Evolutionary conservation across 2,113 vertebrate species (phyloP), one percentile per base, ranked within the genome.

Genomic region (Diadophis punctatus): DNA sequence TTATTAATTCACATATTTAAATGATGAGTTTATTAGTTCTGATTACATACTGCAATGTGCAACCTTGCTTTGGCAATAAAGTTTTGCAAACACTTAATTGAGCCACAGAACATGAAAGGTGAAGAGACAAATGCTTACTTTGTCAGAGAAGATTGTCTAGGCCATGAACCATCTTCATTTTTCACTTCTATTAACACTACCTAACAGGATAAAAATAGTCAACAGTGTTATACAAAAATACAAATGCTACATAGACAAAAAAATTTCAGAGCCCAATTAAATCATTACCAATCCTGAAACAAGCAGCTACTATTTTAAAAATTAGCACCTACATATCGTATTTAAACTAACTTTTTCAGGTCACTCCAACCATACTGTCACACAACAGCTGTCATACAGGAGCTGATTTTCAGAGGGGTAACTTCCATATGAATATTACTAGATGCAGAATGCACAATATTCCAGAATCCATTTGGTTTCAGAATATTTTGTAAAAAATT

Each of bases 111-210:
- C 93, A 30, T 3, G 34, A 68, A 90, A 27, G 23, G 8, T 52
- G 52, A 91, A 91, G 34, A 23, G 20, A 88, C 23, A 12, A 89
- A 91, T 52, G 95, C 96, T 98, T 98, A 99, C 99, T 99, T 99
- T 92, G 98, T 91, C 96, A 98, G 97, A 87, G 97, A 96, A 27
- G 97, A 96, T 96, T 99, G 99, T 95, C 98, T 98, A 85, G 99
- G 99, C 99, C 99, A 99, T 0, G 98, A 98, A 90, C 99, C 99
- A 96, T 99, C 99, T 94, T 99, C 98, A 94, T 99, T 99, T 96
- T 98, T 99, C 94, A 98, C 98, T 96, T 99, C 99, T 96, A 99
- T 99, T 90, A 99, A 98, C 95, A 99, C 98, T 93, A 99, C 97
- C 99, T 99, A 96, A 92, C 95, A 88, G 16, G 25, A 90, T 34